A percentile compares a stretch with the other conserved stretches of the same genome.
phyloP scores from a whole-genome alignment of 2,888 invertebrate species.

The Dilophus febrilis region DNA sequence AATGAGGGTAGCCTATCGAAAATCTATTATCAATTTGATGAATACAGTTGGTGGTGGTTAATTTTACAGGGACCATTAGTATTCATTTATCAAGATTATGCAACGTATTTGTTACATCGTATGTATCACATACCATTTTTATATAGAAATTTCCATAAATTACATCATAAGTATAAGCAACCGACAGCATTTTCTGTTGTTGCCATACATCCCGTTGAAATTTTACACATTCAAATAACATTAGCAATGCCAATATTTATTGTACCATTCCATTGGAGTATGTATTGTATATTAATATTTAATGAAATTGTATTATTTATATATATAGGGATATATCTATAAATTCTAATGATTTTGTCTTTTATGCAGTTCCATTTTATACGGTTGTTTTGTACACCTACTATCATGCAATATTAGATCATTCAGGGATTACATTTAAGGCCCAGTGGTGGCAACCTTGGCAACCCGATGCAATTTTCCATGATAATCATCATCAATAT shows the following conservation, averaged over 20 bases:
- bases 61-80: slow-evolving; percentile 44
- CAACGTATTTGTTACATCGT: slow-evolving; percentile 48
- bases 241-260: slow-evolving; percentile 42
- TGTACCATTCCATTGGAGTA: slow-evolving; percentile 50
- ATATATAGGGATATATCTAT: no score
- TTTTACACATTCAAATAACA: slow-evolving; percentile 42
- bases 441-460: slow-evolving; percentile 59
- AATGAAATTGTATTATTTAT: background rate
- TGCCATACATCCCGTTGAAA: slow-evolving; percentile 56
- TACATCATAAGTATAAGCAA: slow-evolving; percentile 59
- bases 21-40: slow-evolving; percentile 43
- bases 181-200: slow-evolving; percentile 60
- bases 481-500: slow-evolving; percentile 63
- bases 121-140: slow-evolving; percentile 49
- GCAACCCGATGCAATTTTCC: slow-evolving; percentile 58
- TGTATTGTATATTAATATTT: slow-evolving; percentile 21
- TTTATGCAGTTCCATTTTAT: slow-evolving; percentile 31
- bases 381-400: slow-evolving; percentile 38
- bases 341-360: no score
- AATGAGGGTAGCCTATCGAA: slow-evolving; percentile 48
- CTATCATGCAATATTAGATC: slow-evolving; percentile 58
- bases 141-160: slow-evolving; percentile 54
- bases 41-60: slow-evolving; percentile 49
- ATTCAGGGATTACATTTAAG: slow-evolving; percentile 58
- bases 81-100: slow-evolving; percentile 47